These are phyloP conservation scores for Ginglymostoma cirratum DNA, from an alignment of 2,113 vertebrate species.

Conservation along the genomic window DNA sequence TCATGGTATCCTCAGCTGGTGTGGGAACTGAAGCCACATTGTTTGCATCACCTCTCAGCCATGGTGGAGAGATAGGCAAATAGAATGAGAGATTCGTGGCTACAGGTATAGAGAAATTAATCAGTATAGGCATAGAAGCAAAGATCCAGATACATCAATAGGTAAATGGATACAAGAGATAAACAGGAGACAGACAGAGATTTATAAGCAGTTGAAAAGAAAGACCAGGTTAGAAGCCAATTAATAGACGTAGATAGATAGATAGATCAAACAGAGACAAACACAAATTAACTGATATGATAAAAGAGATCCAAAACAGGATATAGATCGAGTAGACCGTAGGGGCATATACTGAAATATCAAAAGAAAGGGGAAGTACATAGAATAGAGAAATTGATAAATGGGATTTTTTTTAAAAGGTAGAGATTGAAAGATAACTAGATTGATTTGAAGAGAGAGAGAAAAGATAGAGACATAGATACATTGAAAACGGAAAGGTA, in stretches of 20 bases:
- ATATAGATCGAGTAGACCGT: background rate
- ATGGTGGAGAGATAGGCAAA: background rate
- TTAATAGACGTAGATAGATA: background rate
- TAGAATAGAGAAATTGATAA: no score
- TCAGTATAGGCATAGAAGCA: background rate
- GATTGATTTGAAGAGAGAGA: background rate
- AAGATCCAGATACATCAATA: background rate
- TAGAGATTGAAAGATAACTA: background rate
- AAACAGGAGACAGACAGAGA: background rate
- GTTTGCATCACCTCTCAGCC: no score
- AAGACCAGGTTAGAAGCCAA: background rate
- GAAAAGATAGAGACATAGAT: background rate
- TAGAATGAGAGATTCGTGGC: background rate
- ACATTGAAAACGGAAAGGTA: background rate
- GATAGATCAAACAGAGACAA: background rate
- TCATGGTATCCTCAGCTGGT: no score
- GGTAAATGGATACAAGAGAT: background rate
- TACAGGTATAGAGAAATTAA: background rate
- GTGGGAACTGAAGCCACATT: no score
- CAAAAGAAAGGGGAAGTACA: no score
- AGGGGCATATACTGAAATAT: no score
- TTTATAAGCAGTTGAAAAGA: background rate
- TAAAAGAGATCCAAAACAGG: no score
- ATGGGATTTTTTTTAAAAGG: background rate
- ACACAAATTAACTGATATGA: background rate